phyloP scores from a whole-genome alignment of 2,113 vertebrate species.

The Strix aluco region DNA sequence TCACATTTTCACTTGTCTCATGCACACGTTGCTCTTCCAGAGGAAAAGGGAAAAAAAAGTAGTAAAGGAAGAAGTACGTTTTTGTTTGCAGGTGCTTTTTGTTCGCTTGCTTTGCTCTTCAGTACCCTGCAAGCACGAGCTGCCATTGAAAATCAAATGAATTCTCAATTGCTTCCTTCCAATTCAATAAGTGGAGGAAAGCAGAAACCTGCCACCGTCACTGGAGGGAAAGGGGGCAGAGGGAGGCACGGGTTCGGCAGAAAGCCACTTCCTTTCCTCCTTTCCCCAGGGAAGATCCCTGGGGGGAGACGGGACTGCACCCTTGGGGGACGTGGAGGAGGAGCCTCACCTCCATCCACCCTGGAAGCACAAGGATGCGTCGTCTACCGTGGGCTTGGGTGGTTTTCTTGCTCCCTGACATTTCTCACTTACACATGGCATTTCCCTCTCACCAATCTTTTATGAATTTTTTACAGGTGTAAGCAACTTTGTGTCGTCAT shows the following conservation, averaged over 20 bases:
- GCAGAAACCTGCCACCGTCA: not conserved
- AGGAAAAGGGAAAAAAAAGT: not conserved
- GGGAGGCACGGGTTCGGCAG: not conserved
- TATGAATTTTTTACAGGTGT: fast-evolving
- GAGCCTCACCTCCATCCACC: not conserved
- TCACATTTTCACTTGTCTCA: fast-evolving
- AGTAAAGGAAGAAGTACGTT: not conserved
- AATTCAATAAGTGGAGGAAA: slow-evolving; percentile 59
- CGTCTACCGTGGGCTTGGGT: fast-evolving
- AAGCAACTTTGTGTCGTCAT: fast-evolving
- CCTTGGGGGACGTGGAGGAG: not conserved
- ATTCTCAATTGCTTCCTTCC: slow-evolving; percentile 64
- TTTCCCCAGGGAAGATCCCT: not conserved
- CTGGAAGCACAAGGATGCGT: not conserved
- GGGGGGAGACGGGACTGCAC: not conserved
- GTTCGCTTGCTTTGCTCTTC: not conserved
- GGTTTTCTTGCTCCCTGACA: not conserved
- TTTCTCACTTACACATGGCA: fast-evolving
- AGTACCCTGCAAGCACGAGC: slow-evolving; percentile 11
- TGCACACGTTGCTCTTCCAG: fast-evolving
- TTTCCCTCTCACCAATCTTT: fast-evolving
- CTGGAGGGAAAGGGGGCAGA: slow-evolving; percentile 21
- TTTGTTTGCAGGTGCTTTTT: not conserved
- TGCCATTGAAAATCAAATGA: slow-evolving; percentile 65
- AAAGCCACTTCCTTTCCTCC: not conserved